phyloP scores from a whole-genome alignment of 2,797 vertebrate species.

The Periparus ater region DNA sequence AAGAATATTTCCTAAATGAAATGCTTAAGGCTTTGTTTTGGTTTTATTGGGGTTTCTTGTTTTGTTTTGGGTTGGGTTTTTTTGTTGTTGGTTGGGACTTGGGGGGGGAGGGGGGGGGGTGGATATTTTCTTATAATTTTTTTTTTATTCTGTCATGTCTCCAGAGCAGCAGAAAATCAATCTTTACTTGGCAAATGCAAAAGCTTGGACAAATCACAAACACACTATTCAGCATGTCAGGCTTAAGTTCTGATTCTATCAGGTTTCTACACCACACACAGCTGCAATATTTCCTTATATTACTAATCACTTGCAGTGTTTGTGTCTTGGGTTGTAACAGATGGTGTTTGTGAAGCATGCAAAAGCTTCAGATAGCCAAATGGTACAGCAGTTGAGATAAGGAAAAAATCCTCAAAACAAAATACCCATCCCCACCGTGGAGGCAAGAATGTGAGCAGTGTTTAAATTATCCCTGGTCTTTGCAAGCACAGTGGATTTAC shows the following conservation, averaged over 20 bases:
- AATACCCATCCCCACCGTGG: conserved; percentile 43
- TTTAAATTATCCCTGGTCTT: conserved; percentile 56
- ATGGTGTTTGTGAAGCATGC: conserved; percentile 70
- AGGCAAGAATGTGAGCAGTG: conserved; percentile 56
- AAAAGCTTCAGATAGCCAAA: conserved; percentile 72
- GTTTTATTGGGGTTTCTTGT: background rate
- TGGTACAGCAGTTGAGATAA: conserved; percentile 63
- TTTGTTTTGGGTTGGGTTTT: background rate
- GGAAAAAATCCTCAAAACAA: conserved; percentile 62
- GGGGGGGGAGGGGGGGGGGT: too few species aligned
- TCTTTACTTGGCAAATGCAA: conserved; percentile 47
- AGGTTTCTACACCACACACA: conserved; percentile 53
- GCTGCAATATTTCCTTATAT: conserved; percentile 63
- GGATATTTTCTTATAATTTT: background rate
- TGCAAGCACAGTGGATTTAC: conserved; percentile 8
- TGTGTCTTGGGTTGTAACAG: conserved; percentile 69
- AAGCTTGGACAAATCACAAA: conserved; percentile 60
- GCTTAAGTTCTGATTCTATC: conserved; percentile 61
- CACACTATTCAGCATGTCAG: conserved; percentile 22
- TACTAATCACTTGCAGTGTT: conserved; percentile 66
- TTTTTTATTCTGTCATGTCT: background rate
- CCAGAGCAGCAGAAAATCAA: conserved; percentile 42
- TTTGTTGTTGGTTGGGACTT: background rate
- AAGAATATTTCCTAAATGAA: background rate
- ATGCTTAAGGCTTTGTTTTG: background rate